Percentiles rank a stretch among this genome's conserved stretches.
These are phyloP conservation scores for Cremastinae sp. DNA, from an alignment of 2,888 invertebrate genomes.

Conservation along the genomic window DNA sequence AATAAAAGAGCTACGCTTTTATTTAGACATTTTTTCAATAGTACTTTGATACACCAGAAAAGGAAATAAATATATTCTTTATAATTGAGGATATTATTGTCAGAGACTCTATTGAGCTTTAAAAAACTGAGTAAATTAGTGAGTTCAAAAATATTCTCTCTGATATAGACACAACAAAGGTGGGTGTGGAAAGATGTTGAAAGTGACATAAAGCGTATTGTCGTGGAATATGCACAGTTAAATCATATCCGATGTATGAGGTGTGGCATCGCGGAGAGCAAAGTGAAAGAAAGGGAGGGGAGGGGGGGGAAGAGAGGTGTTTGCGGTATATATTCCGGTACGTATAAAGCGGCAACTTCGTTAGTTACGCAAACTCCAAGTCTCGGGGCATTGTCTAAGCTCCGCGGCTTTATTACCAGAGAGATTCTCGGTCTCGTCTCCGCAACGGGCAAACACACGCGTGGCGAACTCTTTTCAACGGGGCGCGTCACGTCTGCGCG, in stretches of 20 bases:
- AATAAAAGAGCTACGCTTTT: no score
- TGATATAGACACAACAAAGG: background rate
- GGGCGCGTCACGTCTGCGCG: slow-evolving; percentile 19
- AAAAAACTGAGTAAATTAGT: no score
- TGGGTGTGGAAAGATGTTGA: background rate
- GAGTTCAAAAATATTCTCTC: no score
- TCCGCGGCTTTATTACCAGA: slow-evolving; percentile 64
- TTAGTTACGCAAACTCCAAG: slow-evolving; percentile 69
- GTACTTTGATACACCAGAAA: no score
- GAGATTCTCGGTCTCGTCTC: slow-evolving; percentile 37
- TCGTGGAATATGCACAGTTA: slow-evolving; percentile 6
- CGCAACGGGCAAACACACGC: background rate
- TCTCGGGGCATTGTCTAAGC: slow-evolving; percentile 66
- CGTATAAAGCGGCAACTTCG: slow-evolving; percentile 66
- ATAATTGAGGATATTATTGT: no score
- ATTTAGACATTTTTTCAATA: no score
- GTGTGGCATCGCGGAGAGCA: slow-evolving; percentile 14
- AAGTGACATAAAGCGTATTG: slow-evolving; percentile 20
- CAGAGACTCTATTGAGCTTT: no score
- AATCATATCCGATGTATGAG: background rate
- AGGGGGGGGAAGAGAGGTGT: slow-evolving; percentile 17
- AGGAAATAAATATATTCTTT: no score
- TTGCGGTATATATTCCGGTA: slow-evolving; percentile 56
- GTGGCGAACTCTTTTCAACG: no score
- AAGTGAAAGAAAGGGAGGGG: no score